Base-by-base conservation (phyloP, 2,888 invertebrate species). In the Acanthosepion esculentum region DNA sequence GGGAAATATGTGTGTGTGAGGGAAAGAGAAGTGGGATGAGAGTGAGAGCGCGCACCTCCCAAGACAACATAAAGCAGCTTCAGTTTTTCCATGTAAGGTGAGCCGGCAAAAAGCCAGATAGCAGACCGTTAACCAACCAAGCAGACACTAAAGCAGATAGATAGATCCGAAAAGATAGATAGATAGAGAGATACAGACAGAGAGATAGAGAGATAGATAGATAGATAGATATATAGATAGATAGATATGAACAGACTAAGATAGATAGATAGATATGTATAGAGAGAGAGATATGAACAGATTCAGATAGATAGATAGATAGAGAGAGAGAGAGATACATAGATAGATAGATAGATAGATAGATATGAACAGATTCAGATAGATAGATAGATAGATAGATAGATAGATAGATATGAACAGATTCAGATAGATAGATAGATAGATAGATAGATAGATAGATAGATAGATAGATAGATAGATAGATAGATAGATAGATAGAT, bases 311-410 rank as follows among this genome's bases (percentile, higher is more conserved):
- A 78, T 78, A 78, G 29, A 78, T 78, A 78, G 29, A n/a, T 78
- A n/a, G 78, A 8, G n/a, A n/a, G n/a, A n/a, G n/a, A n/a, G n/a
- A n/a, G n/a, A n/a, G 29, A n/a, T 78, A n/a, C n/a, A 8, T 12
- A 78, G 29, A 7, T n/a, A n/a, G 10, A 5, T 7, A 78, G 78
- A 78, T 78, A 78, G 78, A 78, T 78, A 78, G 78, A 78, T 78
- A 78, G 78, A 78, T 78, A n/a, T 23, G 78, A 78, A 0, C n/a
- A n/a, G n/a, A 10, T n/a, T n/a, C n/a, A 78, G 78, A 78, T 7
- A 78, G 78, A 78, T n/a, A 78, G 78, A 78, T 78, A 78, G 78
- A 78, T 78, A 78, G 78, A 78, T 78, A 78, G 78, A 78, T 78
- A n/a, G 78, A 78, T 26, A 64, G 29, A 64, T 64, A 64, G 64